Conservation (phyloP, 2,888 invertebrate genomes). For the Sarcophaga rosellei region DNA sequence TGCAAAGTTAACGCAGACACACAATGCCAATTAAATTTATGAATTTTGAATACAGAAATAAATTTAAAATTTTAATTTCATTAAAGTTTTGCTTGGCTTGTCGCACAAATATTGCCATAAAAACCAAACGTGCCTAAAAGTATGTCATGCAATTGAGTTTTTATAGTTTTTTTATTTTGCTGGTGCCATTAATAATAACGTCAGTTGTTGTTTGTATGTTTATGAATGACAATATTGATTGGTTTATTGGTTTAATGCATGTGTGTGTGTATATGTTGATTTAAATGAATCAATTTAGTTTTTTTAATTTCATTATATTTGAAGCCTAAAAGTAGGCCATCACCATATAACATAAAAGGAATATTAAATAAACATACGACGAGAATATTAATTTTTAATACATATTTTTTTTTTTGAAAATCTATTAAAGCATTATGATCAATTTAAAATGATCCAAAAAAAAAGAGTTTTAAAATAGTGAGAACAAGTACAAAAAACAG, state of each 20-base stretch:
- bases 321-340: constrained; percentile 6
- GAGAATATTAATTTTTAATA: too few species aligned
- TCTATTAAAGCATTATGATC: too few species aligned
- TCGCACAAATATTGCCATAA: not conserved
- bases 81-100: not conserved
- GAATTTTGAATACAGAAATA: not conserved
- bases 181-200: not conserved
- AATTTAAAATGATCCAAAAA: too few species aligned
- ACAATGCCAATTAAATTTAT: not conserved
- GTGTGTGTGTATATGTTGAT: not conserved
- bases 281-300: not conserved
- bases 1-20: too few species aligned
- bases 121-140: constrained; percentile 11
- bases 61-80: not conserved
- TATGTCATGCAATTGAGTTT: constrained; percentile 2
- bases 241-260: not conserved
- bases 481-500: too few species aligned
- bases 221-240: not conserved
- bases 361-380: not conserved
- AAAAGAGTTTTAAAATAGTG: too few species aligned
- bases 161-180: not conserved
- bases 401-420: too few species aligned
- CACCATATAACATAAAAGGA: not conserved
- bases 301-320: not conserved
- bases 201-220: not conserved